A percentile compares a stretch with the other conserved stretches of the same genome.
Evolutionary conservation across 2,113 vertebrate species (phyloP).

Genomic region (Sitta europaea): DNA sequence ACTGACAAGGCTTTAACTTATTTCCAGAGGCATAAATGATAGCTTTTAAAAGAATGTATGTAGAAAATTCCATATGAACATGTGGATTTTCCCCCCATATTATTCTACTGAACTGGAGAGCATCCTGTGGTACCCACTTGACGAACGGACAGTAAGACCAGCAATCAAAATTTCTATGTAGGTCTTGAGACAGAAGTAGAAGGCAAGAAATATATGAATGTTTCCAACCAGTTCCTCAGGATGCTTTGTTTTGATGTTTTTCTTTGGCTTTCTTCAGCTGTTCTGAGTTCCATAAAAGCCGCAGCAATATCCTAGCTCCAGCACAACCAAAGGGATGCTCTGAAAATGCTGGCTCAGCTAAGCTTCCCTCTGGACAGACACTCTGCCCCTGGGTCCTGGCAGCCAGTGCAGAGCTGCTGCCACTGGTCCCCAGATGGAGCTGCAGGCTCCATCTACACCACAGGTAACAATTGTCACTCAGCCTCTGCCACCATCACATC

Average conservation of each 20-base stretch:
- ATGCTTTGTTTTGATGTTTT: neutral
- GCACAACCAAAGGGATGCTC: neutral
- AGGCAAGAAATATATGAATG: neutral
- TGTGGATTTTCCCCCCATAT: rapidly evolving
- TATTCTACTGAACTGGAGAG: neutral
- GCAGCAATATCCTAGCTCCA: neutral
- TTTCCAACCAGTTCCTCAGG: neutral
- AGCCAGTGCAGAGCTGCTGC: neutral
- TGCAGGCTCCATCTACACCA: neutral
- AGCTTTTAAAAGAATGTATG: neutral
- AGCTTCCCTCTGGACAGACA: neutral
- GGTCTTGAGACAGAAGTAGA: neutral
- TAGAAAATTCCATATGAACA: neutral
- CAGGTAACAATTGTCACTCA: neutral
- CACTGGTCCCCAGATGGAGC: neutral
- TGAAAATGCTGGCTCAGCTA: neutral
- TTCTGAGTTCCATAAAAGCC: neutral
- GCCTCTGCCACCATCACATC: neutral
- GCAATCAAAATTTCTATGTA: neutral
- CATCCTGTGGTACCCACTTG: neutral
- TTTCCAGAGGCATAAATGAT: neutral
- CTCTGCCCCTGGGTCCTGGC: neutral
- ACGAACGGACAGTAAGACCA: neutral
- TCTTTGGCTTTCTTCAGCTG: neutral
- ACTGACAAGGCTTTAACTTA: neutral